Evolutionary conservation across 2,888 invertebrate genomes (phyloP).

Genomic region (Orchestes rusci): DNA sequence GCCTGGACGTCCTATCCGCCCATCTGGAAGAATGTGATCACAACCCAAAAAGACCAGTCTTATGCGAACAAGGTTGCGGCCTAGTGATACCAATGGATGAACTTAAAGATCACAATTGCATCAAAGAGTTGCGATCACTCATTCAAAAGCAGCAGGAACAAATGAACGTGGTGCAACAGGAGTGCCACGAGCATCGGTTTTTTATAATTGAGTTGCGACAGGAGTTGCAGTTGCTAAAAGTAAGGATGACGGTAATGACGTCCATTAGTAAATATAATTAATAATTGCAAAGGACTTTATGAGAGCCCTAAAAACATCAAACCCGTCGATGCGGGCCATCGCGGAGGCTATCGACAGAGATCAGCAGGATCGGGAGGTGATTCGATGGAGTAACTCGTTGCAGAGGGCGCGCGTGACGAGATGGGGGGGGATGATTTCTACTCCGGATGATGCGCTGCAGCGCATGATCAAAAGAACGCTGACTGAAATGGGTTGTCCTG

Average conservation of each 20-base stretch:
- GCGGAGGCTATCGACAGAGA: conserved; percentile 93
- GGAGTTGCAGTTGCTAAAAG: conserved; percentile 81
- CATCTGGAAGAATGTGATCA: conserved; percentile 89
- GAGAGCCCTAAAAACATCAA: conserved; percentile 86
- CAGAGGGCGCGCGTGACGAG: conserved; percentile 83
- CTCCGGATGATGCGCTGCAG: conserved; percentile 91
- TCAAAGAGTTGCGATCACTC: conserved; percentile 75
- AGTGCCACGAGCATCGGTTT: conserved; percentile 77
- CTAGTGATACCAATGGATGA: conserved; percentile 93
- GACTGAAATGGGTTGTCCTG: conserved; percentile 90
- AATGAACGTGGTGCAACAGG: conserved; percentile 78
- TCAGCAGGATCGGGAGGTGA: conserved; percentile 56
- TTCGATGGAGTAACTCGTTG: conserved; percentile 79
- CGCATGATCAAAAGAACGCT: conserved; percentile 89
- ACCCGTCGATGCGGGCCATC: conserved; percentile 85
- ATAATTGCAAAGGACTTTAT: conserved; percentile 68
- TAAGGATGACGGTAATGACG: no score
- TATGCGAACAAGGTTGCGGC: conserved; percentile 91
- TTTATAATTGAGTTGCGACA: conserved; percentile 84
- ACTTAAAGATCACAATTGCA: conserved; percentile 89
- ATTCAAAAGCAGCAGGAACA: conserved; percentile 84
- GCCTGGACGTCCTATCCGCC: conserved; percentile 75
- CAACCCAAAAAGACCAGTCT: conserved; percentile 89
- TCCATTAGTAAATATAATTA: no score
- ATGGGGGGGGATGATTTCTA: conserved; percentile 99